Percentiles rank a stretch among this genome's conserved stretches.
phyloP scores from a whole-genome alignment of 2,113 vertebrate genomes.

The Leptodactylus fuscus region DNA sequence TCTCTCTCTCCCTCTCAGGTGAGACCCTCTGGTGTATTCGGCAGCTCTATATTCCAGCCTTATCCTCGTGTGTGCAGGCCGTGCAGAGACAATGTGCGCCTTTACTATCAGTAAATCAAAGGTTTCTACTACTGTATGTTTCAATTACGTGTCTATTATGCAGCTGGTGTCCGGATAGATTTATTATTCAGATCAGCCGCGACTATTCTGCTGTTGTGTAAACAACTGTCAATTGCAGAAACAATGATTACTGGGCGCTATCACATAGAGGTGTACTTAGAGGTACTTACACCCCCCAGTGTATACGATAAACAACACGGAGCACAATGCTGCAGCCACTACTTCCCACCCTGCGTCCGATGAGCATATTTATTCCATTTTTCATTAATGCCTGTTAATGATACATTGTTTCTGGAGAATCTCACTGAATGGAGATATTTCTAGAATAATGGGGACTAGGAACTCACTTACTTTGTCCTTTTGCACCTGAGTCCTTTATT shows the following conservation, averaged over 20 bases:
- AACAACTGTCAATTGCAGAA: conserved; percentile 87
- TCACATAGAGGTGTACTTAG: conserved; percentile 85
- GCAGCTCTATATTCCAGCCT: conserved; percentile 74
- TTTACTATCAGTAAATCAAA: conserved; percentile 82
- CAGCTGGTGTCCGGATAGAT: conserved; percentile 85
- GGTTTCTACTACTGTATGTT: conserved; percentile 82
- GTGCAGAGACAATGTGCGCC: conserved; percentile 74
- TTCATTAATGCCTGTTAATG: conserved; percentile 80
- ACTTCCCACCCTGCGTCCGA: conserved; percentile 73
- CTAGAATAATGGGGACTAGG: neutral
- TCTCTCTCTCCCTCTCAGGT: neutral
- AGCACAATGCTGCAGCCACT: conserved; percentile 84
- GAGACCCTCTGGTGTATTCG: conserved; percentile 61
- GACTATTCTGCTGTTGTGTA: conserved; percentile 85
- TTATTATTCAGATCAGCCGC: conserved; percentile 87
- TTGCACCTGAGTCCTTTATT: neutral
- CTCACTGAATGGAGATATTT: conserved; percentile 74
- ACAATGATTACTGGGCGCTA: conserved; percentile 84
- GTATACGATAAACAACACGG: conserved; percentile 82
- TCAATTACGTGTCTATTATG: conserved; percentile 87
- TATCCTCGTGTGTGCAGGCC: conserved; percentile 63
- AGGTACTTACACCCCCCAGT: conserved; percentile 80
- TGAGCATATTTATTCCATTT: conserved; percentile 82
- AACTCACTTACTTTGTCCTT: neutral
- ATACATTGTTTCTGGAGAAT: conserved; percentile 79